phyloP scores from a whole-genome alignment of 2,113 vertebrate genomes.

The Trachemys scripta region DNA sequence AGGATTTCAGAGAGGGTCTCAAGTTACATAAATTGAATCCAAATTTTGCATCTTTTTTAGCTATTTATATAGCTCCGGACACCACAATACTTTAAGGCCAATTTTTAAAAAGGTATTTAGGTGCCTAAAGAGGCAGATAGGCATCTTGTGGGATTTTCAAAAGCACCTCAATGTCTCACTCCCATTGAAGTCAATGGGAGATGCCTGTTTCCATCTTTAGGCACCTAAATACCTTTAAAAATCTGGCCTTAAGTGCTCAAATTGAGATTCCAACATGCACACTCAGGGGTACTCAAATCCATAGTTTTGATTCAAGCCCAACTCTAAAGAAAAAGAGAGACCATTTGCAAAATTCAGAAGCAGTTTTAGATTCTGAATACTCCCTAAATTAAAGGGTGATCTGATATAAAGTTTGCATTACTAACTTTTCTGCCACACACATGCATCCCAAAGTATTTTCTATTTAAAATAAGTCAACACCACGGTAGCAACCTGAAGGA shows the following conservation, averaged over 20 bases:
- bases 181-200: not conserved
- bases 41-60: not conserved
- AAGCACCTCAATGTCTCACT: not conserved
- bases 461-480: not conserved
- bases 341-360: not conserved
- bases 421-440: not conserved
- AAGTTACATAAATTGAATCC: not conserved
- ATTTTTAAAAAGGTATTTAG: not conserved
- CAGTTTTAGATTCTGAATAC: not conserved
- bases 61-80: not conserved
- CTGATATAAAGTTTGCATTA: not conserved
- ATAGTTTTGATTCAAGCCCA: not conserved
- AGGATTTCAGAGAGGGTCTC: not conserved
- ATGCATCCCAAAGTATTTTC: conserved; percentile 7
- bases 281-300: not conserved
- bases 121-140: not conserved
- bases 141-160: not conserved
- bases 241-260: rapidly evolving
- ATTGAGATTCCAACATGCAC: not conserved
- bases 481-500: not conserved
- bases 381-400: not conserved
- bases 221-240: not conserved
- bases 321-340: not conserved
- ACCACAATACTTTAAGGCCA: not conserved
- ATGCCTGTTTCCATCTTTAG: not conserved